A percentile compares a stretch with the other conserved stretches of the same genome.
Conservation (phyloP, 2,888 invertebrate species). For the Cistogaster globosa region DNA sequence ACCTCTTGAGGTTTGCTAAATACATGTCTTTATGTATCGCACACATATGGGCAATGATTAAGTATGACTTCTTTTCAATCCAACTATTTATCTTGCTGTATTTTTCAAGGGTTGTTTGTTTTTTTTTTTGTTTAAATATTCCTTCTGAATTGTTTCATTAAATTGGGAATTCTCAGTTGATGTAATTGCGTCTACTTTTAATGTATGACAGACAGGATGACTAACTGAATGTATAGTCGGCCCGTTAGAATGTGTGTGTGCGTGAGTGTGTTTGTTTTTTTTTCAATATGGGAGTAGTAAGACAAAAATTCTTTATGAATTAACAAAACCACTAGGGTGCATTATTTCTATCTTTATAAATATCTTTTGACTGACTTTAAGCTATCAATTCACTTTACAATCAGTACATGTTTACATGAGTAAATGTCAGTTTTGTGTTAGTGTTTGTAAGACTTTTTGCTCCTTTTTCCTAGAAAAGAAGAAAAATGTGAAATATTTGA, state of each 20-base stretch:
- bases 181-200: constrained; percentile 65
- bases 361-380: constrained; percentile 22
- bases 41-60: constrained; percentile 67
- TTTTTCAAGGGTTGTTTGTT: constrained; percentile 39
- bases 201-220: constrained; percentile 23
- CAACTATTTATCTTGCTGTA: constrained; percentile 21
- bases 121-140: constrained; percentile 20
- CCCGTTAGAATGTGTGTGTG: not conserved
- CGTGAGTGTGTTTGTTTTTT: too few relatives aligned
- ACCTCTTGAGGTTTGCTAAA: constrained; percentile 70
- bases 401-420: constrained; percentile 61
- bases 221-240: constrained; percentile 5
- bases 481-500: constrained; percentile 8
- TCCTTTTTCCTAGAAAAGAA: constrained; percentile 1
- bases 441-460: constrained; percentile 20
- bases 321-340: constrained; percentile 62
- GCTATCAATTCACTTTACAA: constrained; percentile 53
- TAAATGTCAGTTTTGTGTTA: constrained; percentile 61
- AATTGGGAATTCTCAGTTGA: constrained; percentile 62
- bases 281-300: constrained; percentile 15
- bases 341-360: constrained; percentile 42
- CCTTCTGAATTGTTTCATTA: constrained; percentile 49
- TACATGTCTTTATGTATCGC: constrained; percentile 56
- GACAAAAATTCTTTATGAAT: constrained; percentile 63
- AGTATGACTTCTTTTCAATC: constrained; percentile 40